phyloP scores from a whole-genome alignment of 92 coral and sea anemone species.

The Epizoanthus stellaris region DNA sequence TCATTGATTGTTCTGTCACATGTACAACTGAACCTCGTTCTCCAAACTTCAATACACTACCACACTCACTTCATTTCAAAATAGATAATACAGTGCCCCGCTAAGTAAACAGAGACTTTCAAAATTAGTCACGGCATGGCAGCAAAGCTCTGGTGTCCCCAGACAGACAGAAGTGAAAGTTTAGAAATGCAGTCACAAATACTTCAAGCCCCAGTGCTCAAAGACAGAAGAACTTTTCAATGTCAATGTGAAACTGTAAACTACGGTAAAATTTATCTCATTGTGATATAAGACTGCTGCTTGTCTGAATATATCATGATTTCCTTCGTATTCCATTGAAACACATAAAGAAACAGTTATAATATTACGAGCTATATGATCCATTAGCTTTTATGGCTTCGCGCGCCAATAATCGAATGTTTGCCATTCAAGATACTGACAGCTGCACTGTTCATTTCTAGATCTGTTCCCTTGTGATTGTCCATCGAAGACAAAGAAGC shows the following conservation, averaged over 20 bases:
- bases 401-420: slow-evolving; percentile 25
- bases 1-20: not conserved
- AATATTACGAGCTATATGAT: not conserved
- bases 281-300: not conserved
- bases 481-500: slow-evolving; percentile 9
- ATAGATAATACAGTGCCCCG: not conserved
- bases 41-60: not conserved
- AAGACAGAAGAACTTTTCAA: slow-evolving; percentile 13
- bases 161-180: not conserved
- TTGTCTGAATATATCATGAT: not conserved
- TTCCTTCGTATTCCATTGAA: not conserved
- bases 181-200: not conserved
- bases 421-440: slow-evolving; percentile 4
- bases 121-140: not conserved
- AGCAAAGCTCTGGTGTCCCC: not conserved
- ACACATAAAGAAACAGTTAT: not conserved
- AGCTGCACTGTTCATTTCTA: slow-evolving; percentile 43
- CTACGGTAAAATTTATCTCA: not conserved
- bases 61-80: not conserved
- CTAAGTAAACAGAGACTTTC: not conserved
- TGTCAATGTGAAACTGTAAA: not conserved
- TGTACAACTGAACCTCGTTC: too few species aligned
- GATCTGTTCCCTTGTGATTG: not conserved
- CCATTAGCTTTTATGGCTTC: not conserved
- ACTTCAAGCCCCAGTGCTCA: slow-evolving; percentile 32